Percentiles rank a stretch among this genome's conserved stretches.
phyloP scores from a whole-genome alignment of 2,113 vertebrate genomes.

The Carollia perspicillata region DNA sequence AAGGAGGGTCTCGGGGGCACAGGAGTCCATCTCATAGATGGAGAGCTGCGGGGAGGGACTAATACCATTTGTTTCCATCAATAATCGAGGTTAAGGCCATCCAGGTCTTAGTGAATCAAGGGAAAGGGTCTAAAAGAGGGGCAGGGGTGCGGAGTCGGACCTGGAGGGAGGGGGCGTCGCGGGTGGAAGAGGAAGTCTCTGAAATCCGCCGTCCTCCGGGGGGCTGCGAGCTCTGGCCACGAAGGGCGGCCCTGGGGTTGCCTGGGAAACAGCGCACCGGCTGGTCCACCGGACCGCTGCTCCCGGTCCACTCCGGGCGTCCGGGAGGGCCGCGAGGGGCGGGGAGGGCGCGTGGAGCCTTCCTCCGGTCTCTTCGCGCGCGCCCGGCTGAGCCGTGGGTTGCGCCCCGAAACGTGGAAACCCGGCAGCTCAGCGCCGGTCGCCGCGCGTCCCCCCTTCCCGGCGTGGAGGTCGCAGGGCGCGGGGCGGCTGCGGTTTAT shows the following conservation, averaged over 20 bases:
- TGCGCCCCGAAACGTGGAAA: background rate
- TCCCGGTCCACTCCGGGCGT: background rate
- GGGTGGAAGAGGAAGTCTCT: rapidly evolving
- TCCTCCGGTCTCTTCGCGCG: rapidly evolving
- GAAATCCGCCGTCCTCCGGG: background rate
- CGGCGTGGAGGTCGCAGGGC: rapidly evolving
- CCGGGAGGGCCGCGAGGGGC: background rate
- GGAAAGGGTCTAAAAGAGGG: background rate
- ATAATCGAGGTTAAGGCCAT: background rate
- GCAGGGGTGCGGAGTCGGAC: rapidly evolving
- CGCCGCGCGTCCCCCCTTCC: background rate
- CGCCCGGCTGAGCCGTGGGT: background rate
- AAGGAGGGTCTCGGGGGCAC: background rate
- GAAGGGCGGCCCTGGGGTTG: background rate
- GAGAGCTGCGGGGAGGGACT: background rate
- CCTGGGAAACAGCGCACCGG: background rate
- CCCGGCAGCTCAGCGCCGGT: background rate
- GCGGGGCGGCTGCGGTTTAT: background rate
- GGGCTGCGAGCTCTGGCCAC: background rate
- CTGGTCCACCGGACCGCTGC: rapidly evolving
- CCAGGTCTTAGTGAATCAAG: background rate
- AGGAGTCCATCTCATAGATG: background rate
- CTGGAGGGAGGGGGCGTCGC: background rate
- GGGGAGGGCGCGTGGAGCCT: background rate
- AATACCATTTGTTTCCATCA: background rate